These are phyloP conservation scores for Sphyrna mokarran DNA, from an alignment of 2,113 vertebrate genomes.

Conservation along the genomic window DNA sequence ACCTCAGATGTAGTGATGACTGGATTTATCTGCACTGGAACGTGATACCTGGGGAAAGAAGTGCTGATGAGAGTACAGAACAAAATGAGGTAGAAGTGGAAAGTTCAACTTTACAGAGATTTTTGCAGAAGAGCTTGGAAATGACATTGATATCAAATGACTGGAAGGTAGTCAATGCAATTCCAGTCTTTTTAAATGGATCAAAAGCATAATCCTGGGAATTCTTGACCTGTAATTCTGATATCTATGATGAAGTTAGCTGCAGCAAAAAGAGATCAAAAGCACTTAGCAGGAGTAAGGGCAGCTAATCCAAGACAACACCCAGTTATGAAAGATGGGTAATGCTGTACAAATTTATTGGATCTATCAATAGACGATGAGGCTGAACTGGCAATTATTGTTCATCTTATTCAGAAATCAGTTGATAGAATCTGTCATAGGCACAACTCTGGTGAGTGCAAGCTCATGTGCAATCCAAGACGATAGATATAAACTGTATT, in stretches of 20 bases:
- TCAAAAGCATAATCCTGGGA: background rate
- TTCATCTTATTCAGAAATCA: background rate
- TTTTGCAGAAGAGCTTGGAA: background rate
- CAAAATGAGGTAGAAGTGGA: background rate
- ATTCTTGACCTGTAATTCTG: background rate
- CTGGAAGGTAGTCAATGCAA: background rate
- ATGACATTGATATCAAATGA: background rate
- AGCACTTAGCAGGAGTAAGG: background rate
- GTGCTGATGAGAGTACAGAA: background rate
- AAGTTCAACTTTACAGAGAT: background rate
- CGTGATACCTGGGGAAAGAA: background rate
- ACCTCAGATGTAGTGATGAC: background rate
- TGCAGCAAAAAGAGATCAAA: background rate
- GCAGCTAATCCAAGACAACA: background rate
- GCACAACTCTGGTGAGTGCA: background rate
- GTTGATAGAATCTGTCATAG: background rate
- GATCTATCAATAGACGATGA: background rate
- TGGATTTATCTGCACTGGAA: background rate
- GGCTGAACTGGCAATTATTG: background rate
- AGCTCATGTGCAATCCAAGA: background rate
- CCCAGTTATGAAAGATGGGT: background rate
- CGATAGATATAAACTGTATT: background rate
- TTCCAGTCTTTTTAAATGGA: background rate
- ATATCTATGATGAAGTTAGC: background rate
- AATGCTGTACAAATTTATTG: background rate